Evolutionary conservation across 2,797 vertebrate species (phyloP).

Genomic region (Anomalospiza imberbis): DNA sequence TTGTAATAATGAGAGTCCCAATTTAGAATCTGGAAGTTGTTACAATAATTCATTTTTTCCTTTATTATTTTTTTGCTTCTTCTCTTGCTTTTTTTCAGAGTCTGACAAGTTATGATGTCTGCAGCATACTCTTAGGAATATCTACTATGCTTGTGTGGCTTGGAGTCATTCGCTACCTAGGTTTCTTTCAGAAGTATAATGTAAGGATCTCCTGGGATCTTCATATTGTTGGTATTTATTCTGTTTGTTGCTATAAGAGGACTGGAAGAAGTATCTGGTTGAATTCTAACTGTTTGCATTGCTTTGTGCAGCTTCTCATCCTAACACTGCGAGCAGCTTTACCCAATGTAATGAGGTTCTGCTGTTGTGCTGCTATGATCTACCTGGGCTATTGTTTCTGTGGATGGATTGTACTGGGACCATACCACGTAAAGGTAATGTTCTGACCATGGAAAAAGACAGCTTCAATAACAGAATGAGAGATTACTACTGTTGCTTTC

Average conservation of each 20-base stretch:
- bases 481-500: not conserved
- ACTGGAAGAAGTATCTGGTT: not conserved
- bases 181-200: constrained; percentile 94
- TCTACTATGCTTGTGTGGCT: constrained; percentile 96
- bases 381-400: constrained; percentile 97
- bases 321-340: constrained; percentile 88
- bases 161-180: constrained; percentile 91
- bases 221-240: constrained; percentile 42
- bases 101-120: constrained; percentile 89
- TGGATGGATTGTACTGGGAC: constrained; percentile 96
- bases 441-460: not conserved
- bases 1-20: not conserved
- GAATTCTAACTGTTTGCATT: constrained; percentile 33
- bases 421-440: constrained; percentile 92
- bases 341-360: constrained; percentile 91
- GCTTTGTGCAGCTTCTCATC: constrained; percentile 84
- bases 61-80: not conserved
- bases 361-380: constrained; percentile 92
- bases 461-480: not conserved
- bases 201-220: constrained; percentile 74
- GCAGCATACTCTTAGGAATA: constrained; percentile 91
- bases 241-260: constrained; percentile 24
- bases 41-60: not conserved
- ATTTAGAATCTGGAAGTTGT: not conserved
- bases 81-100: constrained; percentile 69